Evolutionary conservation across 2,797 vertebrate genomes (phyloP).

Genomic region (Gymnothorax reevesii): DNA sequence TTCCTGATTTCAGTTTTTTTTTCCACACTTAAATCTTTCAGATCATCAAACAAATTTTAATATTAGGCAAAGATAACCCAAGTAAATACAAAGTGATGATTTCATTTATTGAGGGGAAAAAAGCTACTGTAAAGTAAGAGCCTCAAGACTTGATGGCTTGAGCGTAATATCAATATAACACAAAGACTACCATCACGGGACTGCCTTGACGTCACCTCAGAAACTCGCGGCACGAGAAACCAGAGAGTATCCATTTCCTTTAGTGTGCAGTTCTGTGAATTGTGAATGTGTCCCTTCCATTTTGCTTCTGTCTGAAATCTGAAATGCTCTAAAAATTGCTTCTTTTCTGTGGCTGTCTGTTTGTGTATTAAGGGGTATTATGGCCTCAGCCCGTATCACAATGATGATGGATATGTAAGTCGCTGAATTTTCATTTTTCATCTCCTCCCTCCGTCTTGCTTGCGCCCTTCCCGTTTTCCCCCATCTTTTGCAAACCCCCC

Average conservation of each 20-base stretch:
- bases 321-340: slow-evolving; percentile 33
- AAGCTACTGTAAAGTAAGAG: not conserved
- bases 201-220: not conserved
- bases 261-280: slow-evolving; percentile 27
- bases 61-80: too few species aligned
- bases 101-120: too few species aligned
- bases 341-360: slow-evolving; percentile 69
- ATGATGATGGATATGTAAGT: slow-evolving; percentile 94
- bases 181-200: not conserved
- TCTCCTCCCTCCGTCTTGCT: slow-evolving; percentile 44
- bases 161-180: not conserved
- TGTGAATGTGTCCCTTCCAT: slow-evolving; percentile 28
- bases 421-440: slow-evolving; percentile 68
- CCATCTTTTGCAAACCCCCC: slow-evolving; percentile 36
- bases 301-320: slow-evolving; percentile 26
- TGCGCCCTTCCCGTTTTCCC: slow-evolving; percentile 33
- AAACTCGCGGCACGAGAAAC: not conserved
- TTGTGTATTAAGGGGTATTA: slow-evolving; percentile 86
- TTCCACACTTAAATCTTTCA: too few species aligned
- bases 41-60: too few species aligned
- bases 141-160: too few species aligned
- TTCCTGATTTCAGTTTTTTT: too few species aligned
- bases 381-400: slow-evolving; percentile 85
- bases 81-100: too few species aligned
- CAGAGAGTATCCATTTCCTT: slow-evolving; percentile 3